A percentile compares a stretch with the other conserved stretches of the same genome.
Evolutionary conservation across 2,113 vertebrate genomes (phyloP).

Genomic region (Coptodon rendalli): DNA sequence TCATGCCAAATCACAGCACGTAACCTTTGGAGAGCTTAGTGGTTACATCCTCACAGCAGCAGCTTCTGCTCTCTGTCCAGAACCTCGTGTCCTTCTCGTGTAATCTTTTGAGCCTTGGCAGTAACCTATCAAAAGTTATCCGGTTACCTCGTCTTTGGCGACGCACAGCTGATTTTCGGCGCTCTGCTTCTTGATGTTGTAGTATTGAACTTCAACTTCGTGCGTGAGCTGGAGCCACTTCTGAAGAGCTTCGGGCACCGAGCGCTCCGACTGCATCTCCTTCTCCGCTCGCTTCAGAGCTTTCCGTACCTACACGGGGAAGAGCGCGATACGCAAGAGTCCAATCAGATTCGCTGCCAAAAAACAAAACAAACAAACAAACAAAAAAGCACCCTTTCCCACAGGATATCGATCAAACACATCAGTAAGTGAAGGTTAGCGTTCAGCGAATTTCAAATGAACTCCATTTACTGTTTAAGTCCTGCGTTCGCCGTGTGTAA

Average conservation of each 20-base stretch:
- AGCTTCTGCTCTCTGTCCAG: neutral
- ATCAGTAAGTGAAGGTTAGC: neutral
- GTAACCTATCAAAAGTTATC: neutral
- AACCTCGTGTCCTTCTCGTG: neutral
- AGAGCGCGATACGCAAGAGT: neutral
- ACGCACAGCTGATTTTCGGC: conserved; percentile 90
- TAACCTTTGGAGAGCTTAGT: neutral
- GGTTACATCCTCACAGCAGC: neutral
- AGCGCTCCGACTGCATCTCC: conserved; percentile 89
- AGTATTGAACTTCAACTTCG: conserved; percentile 98
- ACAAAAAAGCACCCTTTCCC: neutral
- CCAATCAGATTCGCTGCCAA: neutral
- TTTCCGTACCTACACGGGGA: conserved; percentile 83
- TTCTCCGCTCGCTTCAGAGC: conserved; percentile 97
- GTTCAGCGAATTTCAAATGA: neutral
- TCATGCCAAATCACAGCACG: neutral
- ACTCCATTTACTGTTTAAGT: neutral
- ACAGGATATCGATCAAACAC: neutral
- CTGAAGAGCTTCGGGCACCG: conserved; percentile 92
- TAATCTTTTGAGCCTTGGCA: neutral
- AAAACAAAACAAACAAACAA: neutral
- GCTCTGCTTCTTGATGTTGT: conserved; percentile 97
- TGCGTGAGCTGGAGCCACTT: conserved; percentile 98
- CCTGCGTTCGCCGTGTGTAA: neutral
- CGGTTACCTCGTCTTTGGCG: conserved; percentile 93